phyloP scores from a whole-genome alignment of 2,888 invertebrate genomes.

The Choristoneura rosaceana region DNA sequence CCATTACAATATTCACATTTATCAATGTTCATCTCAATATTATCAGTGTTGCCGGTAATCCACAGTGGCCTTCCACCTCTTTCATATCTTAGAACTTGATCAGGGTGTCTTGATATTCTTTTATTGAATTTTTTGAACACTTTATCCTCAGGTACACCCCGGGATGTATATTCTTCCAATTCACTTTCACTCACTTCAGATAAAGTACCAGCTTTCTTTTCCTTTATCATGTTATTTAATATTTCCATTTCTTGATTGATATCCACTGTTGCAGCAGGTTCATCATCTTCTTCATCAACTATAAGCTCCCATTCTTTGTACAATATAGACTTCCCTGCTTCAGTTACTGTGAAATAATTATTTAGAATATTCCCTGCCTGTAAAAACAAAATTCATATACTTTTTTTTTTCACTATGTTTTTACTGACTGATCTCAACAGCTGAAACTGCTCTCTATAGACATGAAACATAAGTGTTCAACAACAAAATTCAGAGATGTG shows the following conservation, averaged over 20 bases:
- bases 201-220: slow-evolving; percentile 87
- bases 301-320: slow-evolving; percentile 89
- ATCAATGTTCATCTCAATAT: slow-evolving; percentile 86
- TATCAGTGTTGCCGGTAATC: slow-evolving; percentile 87
- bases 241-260: slow-evolving; percentile 80
- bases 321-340: slow-evolving; percentile 67
- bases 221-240: slow-evolving; percentile 77
- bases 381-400: neutral
- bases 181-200: slow-evolving; percentile 88
- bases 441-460: too few species aligned
- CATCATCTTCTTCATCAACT: slow-evolving; percentile 81
- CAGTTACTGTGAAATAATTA: slow-evolving; percentile 52
- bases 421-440: too few species aligned
- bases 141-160: slow-evolving; percentile 88
- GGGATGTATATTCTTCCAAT: slow-evolving; percentile 87
- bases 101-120: slow-evolving; percentile 88
- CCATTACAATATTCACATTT: slow-evolving; percentile 90
- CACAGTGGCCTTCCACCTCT: slow-evolving; percentile 93
- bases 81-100: slow-evolving; percentile 93
- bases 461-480: too few species aligned
- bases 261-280: slow-evolving; percentile 73
- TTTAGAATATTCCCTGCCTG: slow-evolving; percentile 23
- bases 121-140: slow-evolving; percentile 91
- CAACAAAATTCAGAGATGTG: too few species aligned
- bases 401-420: neutral